These are phyloP conservation scores for Hemicrepidius hirtus DNA, from an alignment of 2,888 invertebrate genomes.

Conservation along the genomic window DNA sequence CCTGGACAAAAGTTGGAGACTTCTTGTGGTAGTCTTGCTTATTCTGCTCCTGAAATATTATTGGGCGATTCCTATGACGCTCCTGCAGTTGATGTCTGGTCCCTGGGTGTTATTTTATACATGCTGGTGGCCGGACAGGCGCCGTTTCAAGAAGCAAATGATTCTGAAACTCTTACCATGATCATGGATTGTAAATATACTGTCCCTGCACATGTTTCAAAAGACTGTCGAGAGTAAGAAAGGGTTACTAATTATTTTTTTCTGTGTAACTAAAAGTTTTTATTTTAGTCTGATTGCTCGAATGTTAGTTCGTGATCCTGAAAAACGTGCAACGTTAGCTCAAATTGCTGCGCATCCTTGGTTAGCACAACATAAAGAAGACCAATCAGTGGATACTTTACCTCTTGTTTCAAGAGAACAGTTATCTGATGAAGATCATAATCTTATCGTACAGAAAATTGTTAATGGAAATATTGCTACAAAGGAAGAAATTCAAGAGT, in stretches of 20 bases:
- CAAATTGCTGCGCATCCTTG: slow-evolving; percentile 93
- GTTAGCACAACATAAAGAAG: slow-evolving; percentile 78
- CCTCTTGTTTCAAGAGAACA: slow-evolving; percentile 93
- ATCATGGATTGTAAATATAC: slow-evolving; percentile 99
- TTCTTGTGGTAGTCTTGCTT: slow-evolving; percentile 98
- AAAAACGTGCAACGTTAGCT: slow-evolving; percentile 89
- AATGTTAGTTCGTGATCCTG: slow-evolving; percentile 96
- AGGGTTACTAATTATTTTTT: background rate
- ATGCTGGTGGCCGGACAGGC: slow-evolving; percentile 99
- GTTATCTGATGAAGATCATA: slow-evolving; percentile 93
- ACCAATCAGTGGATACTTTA: slow-evolving; percentile 76
- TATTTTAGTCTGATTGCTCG: slow-evolving; percentile 85
- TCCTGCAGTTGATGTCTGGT: slow-evolving; percentile 99
- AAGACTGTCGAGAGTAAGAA: slow-evolving; percentile 85
- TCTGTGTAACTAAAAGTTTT: slow-evolving; percentile 27
- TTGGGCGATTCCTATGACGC: slow-evolving; percentile 99
- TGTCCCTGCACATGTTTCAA: slow-evolving; percentile 91
- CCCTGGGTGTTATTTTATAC: slow-evolving; percentile 97
- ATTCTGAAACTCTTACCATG: slow-evolving; percentile 99
- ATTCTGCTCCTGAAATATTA: slow-evolving; percentile 99
- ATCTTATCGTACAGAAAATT: slow-evolving; percentile 95
- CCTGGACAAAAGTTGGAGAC: slow-evolving; percentile 98
- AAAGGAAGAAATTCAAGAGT: slow-evolving; percentile 95
- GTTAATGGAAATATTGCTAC: slow-evolving; percentile 95
- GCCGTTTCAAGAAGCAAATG: slow-evolving; percentile 99